Evolutionary conservation across 1,140 invertebrate genomes (phyloP), one percentile per base, ranked within the genome.

Genomic region (Liolophura sinensis): DNA sequence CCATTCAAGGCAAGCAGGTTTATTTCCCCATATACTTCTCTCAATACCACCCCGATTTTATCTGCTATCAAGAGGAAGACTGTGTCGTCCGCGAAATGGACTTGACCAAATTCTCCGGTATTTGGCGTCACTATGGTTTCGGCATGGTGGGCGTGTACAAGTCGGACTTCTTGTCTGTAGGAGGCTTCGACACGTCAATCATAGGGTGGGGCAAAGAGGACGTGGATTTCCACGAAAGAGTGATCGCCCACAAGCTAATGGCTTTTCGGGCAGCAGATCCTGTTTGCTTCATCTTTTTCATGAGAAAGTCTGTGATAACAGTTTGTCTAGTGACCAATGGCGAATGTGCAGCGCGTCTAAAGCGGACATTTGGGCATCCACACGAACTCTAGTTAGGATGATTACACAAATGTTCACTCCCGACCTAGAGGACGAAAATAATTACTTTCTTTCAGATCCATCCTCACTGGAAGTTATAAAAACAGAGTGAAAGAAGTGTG

Each of bases 11-110:
- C 25, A 86, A 87, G 64, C 89, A 91, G 84, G 90, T 95, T 0
- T 98, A 98, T 84, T 96, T 96, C 82, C 96, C 96, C 0, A 93
- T 98, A 66, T 94, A 98, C 18, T 98, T 95, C 79, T 97, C 94
- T 83, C 91, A 97, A 78, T 98, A 92, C 78, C 90, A 95, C 85
- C 69, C 69, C 1, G 24, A 46, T 1, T 60, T 47, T 0, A 56
- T 63, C 20, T 70, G 69, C 48, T 51, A 57, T 25, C 16, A 52
- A 7, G 92, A 92, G 7, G 25, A 58, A 4, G 22, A 47, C 47
- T 63, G 71, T 0, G 64, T 52, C 51, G 5, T 68, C 73, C 65
- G 71, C 11, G 64, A 69, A 16, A 62, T 63, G 47, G 25, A 59
- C n/a, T 52, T 90, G 20, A 83, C 86, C 64, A 88, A 93, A 68